These are phyloP conservation scores for Aphis gossypii DNA, from an alignment of 1,140 invertebrate species.

Conservation along the genomic window DNA sequence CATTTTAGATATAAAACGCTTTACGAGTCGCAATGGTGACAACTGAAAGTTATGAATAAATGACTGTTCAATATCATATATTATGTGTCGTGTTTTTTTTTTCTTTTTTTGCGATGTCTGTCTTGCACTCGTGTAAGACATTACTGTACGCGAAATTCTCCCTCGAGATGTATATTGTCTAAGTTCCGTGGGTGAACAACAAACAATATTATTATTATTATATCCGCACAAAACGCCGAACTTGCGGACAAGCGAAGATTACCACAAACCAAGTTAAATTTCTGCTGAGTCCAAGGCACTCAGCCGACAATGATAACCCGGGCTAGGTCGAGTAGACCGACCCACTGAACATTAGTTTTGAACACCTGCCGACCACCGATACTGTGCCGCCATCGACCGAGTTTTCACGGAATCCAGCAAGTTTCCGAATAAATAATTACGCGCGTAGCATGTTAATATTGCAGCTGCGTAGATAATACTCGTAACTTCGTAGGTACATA, in stretches of 20 bases:
- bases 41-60: not conserved
- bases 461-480: not conserved
- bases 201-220: not conserved
- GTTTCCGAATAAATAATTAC: not conserved
- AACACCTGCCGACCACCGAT: constrained; percentile 14
- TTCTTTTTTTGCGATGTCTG: not conserved
- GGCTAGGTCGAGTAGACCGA: not conserved
- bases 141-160: not conserved
- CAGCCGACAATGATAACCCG: not conserved
- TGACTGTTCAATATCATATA: not conserved
- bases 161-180: not conserved
- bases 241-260: not conserved
- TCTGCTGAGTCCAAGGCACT: not conserved
- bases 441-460: not conserved
- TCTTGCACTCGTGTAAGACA: not conserved
- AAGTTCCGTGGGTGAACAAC: not conserved
- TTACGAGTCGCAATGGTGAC: not conserved
- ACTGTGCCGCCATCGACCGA: not conserved
- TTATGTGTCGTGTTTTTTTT: not conserved
- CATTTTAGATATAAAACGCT: not conserved
- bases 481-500: no score
- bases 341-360: not conserved
- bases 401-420: not conserved
- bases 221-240: not conserved
- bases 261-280: not conserved